Evolutionary conservation across 2,113 vertebrate genomes (phyloP), one percentile per base, ranked within the genome.

Genomic region (Emydura subglobosa): DNA sequence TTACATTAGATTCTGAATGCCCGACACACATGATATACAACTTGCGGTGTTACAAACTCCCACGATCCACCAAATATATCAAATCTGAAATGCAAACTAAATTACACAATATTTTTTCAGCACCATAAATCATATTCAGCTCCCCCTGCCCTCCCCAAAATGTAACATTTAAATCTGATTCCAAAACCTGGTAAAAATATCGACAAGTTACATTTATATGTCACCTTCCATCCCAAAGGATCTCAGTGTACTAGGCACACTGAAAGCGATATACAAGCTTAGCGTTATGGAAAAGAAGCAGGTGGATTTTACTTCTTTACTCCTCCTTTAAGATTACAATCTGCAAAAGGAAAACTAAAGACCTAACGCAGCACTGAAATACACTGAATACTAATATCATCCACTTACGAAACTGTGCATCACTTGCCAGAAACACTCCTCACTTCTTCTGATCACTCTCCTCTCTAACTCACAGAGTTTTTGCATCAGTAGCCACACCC

Each of bases 181-280:
- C 2, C 10, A 51, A 81, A 59, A 4, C 0, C 34, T 4, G 3
- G 34, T 17, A 68, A 68, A 68, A 68, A 1, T 0, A 1, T 29
- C 6, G 25, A n/a, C 4, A 74, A 29, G 42, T 74, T 51, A 85
- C 1, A 0, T 57, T 72, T 80, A 50, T 34, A n/a, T 50, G 57
- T n/a, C 27, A 42, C 83, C 49, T 72, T 72, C 74, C 31, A 21
- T 14, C 10, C 44, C 76, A 50, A n/a, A n/a, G 53, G 29, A 91
- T 61, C 82, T 57, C 68, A 16, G 57, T 29, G 16, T 5, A 53
- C 27, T 22, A 53, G 53, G 5, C 3, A 1, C n/a, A 34, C 10
- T 21, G 31, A 21, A 72, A 68, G 19, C 3, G 24, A 31, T 27
- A n/a, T 42, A 44, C 13, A 10, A 72, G 6, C 27, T 61, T 31